phyloP scores from a whole-genome alignment of 2,113 vertebrate species.

The Spheniscus mendiculus region DNA sequence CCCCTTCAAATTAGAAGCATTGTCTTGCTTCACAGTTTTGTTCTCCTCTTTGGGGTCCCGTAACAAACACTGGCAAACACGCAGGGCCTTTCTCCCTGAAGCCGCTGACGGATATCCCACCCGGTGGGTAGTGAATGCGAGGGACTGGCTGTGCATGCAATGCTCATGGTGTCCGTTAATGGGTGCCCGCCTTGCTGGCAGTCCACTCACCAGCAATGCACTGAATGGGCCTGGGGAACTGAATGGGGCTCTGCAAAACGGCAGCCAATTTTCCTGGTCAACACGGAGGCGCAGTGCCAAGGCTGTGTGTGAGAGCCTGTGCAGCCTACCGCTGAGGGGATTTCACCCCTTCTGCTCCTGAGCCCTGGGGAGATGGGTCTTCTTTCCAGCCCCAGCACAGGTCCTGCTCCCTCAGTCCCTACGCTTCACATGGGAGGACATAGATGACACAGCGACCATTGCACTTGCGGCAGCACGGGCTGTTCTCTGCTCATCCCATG shows the following conservation, averaged over 20 bases:
- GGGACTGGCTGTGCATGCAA: not conserved
- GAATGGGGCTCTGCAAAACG: not conserved
- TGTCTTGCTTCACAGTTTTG: not conserved
- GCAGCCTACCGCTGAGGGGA: not conserved
- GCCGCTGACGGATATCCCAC: not conserved
- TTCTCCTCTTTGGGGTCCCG: not conserved
- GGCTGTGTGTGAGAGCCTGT: not conserved
- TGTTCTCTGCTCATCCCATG: not conserved
- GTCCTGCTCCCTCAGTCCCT: not conserved
- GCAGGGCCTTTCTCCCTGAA: not conserved
- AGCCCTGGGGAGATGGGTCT: not conserved
- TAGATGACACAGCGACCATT: not conserved
- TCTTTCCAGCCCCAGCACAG: not conserved
- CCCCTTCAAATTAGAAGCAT: constrained; percentile 3
- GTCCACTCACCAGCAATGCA: not conserved
- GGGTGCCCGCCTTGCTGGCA: not conserved
- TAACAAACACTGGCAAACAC: not conserved
- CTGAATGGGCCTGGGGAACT: not conserved
- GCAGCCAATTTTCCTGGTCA: not conserved
- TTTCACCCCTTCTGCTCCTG: not conserved
- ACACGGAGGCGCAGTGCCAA: not conserved
- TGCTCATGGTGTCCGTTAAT: fast-evolving
- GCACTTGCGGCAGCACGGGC: fast-evolving
- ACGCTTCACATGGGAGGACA: fast-evolving
- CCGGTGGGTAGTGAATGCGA: fast-evolving